These are phyloP conservation scores for Leptinotarsa undecemlineata DNA, from an alignment of 1,140 invertebrate species.

Conservation along the genomic window DNA sequence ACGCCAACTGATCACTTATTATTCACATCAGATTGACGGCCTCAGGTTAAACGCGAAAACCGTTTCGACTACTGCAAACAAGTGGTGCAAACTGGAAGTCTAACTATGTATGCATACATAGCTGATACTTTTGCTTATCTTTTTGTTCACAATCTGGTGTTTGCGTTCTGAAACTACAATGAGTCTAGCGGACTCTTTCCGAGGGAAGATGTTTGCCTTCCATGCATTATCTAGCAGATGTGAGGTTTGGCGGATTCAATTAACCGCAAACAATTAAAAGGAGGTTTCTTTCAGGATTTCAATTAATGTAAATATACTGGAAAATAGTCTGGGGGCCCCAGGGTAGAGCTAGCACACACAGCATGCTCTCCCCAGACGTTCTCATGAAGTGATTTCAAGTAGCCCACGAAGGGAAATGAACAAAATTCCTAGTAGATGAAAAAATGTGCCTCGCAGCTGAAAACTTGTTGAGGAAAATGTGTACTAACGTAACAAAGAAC, in stretches of 20 bases:
- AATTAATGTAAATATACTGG: no score
- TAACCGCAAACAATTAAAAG: neutral
- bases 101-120: neutral
- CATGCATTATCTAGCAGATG: conserved; percentile 11
- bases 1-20: conserved; percentile 19
- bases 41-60: conserved; percentile 1
- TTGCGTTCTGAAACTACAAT: conserved; percentile 13
- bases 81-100: conserved; percentile 10
- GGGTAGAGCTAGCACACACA: no score
- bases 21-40: conserved; percentile 16
- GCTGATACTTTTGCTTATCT: neutral
- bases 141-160: conserved; percentile 5
- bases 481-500: no score
- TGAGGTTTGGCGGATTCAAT: neutral
- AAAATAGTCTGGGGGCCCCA: no score
- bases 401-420: no score
- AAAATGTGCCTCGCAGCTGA: no score
- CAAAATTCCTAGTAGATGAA: no score
- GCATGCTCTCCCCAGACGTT: no score
- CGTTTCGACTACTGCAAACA: neutral
- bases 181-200: conserved; percentile 1
- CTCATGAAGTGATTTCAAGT: no score
- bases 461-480: no score
- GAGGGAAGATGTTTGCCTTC: conserved; percentile 4
- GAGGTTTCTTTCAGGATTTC: no score